Evolutionary conservation across 2,113 vertebrate species (phyloP).

Genomic region (Microtus ochrogaster): DNA sequence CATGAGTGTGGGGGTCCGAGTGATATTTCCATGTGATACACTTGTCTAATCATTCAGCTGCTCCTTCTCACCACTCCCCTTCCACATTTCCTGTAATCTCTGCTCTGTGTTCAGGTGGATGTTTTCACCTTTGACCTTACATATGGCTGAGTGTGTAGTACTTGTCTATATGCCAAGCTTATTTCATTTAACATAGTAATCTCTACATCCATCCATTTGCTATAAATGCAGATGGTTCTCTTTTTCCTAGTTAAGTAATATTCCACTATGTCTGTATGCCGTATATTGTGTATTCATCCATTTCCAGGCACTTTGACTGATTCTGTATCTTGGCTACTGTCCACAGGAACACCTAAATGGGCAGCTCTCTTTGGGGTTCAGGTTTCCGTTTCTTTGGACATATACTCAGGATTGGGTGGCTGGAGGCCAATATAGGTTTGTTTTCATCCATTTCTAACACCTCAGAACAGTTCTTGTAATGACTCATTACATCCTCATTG

Average conservation of each 20-base stretch:
- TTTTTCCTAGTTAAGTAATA: neutral
- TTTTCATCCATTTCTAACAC: neutral
- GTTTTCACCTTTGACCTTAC: neutral
- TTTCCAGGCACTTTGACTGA: neutral
- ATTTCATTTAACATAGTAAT: neutral
- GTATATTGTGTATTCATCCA: neutral
- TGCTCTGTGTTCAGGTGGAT: neutral
- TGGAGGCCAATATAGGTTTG: neutral
- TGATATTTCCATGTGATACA: neutral
- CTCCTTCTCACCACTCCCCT: too few species aligned
- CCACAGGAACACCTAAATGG: neutral
- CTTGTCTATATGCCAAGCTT: neutral
- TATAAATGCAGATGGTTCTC: neutral
- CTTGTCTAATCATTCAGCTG: neutral
- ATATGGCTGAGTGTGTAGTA: too few species aligned
- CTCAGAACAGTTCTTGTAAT: neutral
- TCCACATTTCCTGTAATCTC: neutral
- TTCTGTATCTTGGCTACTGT: neutral
- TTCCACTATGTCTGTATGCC: neutral
- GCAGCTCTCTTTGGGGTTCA: neutral
- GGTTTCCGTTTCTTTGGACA: neutral
- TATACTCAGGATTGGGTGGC: neutral
- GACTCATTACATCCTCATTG: neutral
- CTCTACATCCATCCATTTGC: neutral
- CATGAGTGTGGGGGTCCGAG: neutral